Base-by-base conservation (phyloP, 2,888 invertebrate species). In the Atethmia centrago region DNA sequence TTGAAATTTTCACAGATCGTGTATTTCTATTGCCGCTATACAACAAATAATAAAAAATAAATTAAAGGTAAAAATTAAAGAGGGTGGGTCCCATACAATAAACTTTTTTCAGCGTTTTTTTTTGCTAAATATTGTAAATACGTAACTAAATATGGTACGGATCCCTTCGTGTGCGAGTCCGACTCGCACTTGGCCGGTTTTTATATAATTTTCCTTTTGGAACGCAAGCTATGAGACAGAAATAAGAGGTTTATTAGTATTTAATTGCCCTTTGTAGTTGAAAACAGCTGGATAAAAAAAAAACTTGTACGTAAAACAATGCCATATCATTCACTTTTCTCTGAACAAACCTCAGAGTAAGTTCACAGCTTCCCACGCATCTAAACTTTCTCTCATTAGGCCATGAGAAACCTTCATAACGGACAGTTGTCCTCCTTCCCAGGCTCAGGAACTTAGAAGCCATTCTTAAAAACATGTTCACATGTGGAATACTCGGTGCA, bases 401-500 rank as follows among this genome's bases (percentile, higher is more conserved):
- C 65, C 71, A 69, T 73, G 76, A 70, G 69, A 66, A 70, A 72
- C 63, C 70, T 64, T 77, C 76, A 71, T 85, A 75, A 85, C 51
- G 62, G 71, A 56, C 53, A 66, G 74, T 83, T 75, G 73, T 80
- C 82, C 85, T 90, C 85, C 80, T 94, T 88, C 91, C 84, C 94
- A 95, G 95, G 92, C 83, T 94, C 82, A 79, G 78, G 79, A 95
- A 94, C 90, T 89, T 95, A 77, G 92, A 94, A 83, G 77, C 88
- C 10, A 88, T 90, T 59, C 75, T 95, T 79, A 87, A 85, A 66
- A 95, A 95, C 88, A 93, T 95, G 92, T 87, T 90, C 59, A 88
- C 89, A 36, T 86, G 88, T 80, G 93, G 93, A 31, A 72, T 89
- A 36, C 89, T 95, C 40, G 90, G 94, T 36, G 90, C 92, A 40